phyloP scores from a whole-genome alignment of 2,797 vertebrate species.

The Lepus townsendii region DNA sequence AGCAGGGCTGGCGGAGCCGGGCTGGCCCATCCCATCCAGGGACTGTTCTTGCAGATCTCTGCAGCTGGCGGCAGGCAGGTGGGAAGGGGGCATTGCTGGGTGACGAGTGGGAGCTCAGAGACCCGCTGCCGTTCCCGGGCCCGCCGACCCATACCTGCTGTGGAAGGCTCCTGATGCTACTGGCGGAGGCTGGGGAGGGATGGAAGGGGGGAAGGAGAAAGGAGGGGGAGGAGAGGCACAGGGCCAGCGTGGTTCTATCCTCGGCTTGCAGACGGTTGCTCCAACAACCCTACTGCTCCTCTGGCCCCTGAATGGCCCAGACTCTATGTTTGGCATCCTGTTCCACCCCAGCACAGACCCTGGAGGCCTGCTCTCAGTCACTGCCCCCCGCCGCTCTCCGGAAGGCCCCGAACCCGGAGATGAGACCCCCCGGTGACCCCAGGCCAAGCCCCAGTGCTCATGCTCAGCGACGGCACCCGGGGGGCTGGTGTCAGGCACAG shows the following conservation, averaged over 20 bases:
- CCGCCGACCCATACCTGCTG: not conserved
- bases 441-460: conserved; percentile 84
- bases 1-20: not conserved
- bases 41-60: not conserved
- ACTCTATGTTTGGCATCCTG: too few relatives aligned
- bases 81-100: not conserved
- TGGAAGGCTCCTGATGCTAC: not conserved
- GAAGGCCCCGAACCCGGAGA: conserved; percentile 65
- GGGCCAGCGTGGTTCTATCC: not conserved
- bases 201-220: not conserved
- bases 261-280: not conserved
- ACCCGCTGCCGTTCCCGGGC: not conserved
- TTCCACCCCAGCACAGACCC: too few relatives aligned
- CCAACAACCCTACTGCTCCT: not conserved
- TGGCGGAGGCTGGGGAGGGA: not conserved
- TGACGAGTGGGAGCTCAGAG: not conserved
- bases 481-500: conserved; percentile 53
- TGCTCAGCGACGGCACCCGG: conserved; percentile 79
- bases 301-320: not conserved
- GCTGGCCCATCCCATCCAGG: too few relatives aligned
- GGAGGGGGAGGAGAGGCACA: not conserved
- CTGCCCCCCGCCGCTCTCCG: not conserved
- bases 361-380: not conserved
- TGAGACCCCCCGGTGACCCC: conserved; percentile 79
- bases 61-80: not conserved